Conservation (phyloP, 2,797 vertebrate species). For the Onychomys arenicola region DNA sequence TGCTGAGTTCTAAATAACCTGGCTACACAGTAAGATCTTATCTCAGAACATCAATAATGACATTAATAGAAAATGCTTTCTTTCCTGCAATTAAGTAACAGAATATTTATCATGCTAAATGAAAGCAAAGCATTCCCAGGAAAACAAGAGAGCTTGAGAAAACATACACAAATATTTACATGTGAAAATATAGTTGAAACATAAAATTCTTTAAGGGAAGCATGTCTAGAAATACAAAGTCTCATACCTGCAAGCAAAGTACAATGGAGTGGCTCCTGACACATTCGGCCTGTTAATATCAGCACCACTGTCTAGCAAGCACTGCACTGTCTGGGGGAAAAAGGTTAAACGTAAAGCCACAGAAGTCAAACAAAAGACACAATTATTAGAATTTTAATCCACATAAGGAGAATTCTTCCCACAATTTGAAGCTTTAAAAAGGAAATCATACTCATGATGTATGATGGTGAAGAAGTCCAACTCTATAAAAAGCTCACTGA, state of each 20-base stretch:
- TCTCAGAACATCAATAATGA: not conserved
- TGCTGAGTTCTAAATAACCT: not conserved
- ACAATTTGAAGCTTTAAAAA: constrained; percentile 28
- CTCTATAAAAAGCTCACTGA: not conserved
- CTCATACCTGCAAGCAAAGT: constrained; percentile 98
- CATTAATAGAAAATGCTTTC: constrained; percentile 44
- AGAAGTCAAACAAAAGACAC: constrained; percentile 46
- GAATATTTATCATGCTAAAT: constrained; percentile 35
- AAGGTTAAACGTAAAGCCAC: constrained; percentile 68
- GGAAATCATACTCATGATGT: not conserved
- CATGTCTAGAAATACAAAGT: constrained; percentile 55
- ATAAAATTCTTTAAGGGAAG: constrained; percentile 15
- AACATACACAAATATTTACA: constrained; percentile 8
- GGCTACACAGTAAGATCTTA: not conserved
- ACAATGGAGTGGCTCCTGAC: constrained; percentile 98
- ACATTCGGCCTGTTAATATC: constrained; percentile 99
- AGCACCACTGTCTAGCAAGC: constrained; percentile 97
- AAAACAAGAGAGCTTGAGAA: constrained; percentile 46
- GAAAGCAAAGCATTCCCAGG: not conserved
- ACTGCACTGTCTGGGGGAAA: constrained; percentile 93
- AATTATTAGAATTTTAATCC: constrained; percentile 47
- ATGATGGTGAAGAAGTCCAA: not conserved
- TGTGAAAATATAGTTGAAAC: not conserved
- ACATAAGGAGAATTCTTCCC: not conserved
- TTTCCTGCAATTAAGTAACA: constrained; percentile 38